phyloP scores from a whole-genome alignment of 2,888 invertebrate species.

The Osmoderma eremita region DNA sequence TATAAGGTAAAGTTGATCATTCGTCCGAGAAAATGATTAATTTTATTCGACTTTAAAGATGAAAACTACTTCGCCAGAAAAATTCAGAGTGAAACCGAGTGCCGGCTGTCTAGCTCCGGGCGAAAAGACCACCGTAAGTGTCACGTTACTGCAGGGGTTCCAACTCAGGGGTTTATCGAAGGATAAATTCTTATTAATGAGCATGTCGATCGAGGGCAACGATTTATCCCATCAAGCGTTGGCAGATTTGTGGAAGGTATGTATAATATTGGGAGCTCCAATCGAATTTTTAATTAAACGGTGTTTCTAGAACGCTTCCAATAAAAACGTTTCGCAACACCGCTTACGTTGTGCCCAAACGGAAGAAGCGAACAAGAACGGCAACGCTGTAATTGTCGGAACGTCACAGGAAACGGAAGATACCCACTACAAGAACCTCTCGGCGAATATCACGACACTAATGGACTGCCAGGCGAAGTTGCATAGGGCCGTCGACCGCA shows the following conservation, averaged over 20 bases:
- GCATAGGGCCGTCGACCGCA: constrained; percentile 64
- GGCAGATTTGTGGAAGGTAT: constrained; percentile 79
- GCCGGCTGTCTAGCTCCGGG: constrained; percentile 78
- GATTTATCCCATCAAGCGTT: constrained; percentile 72
- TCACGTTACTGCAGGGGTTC: constrained; percentile 80
- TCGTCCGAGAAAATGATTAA: too few relatives aligned
- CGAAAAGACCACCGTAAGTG: constrained; percentile 72
- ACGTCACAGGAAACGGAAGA: constrained; percentile 47
- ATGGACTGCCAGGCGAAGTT: constrained; percentile 64
- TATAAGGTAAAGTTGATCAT: constrained; percentile 69
- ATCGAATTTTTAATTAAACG: constrained; percentile 5
- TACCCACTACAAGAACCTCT: constrained; percentile 54
- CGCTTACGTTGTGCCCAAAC: constrained; percentile 75
- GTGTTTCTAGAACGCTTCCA: constrained; percentile 55
- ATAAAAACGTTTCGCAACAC: constrained; percentile 72
- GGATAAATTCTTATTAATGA: constrained; percentile 91
- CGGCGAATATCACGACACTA: constrained; percentile 59
- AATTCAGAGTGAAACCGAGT: constrained; percentile 92
- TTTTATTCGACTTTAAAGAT: constrained; percentile 70
- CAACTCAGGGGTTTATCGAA: constrained; percentile 74
- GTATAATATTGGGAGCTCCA: constrained; percentile 18
- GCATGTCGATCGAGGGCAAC: constrained; percentile 72
- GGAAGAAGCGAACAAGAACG: constrained; percentile 56
- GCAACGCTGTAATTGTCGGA: constrained; percentile 50
- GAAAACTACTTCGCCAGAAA: constrained; percentile 95